Percentiles rank a stretch among this genome's conserved stretches.
Conservation (phyloP, 2,797 vertebrate species). For the Arnoldichthys spilopterus region DNA sequence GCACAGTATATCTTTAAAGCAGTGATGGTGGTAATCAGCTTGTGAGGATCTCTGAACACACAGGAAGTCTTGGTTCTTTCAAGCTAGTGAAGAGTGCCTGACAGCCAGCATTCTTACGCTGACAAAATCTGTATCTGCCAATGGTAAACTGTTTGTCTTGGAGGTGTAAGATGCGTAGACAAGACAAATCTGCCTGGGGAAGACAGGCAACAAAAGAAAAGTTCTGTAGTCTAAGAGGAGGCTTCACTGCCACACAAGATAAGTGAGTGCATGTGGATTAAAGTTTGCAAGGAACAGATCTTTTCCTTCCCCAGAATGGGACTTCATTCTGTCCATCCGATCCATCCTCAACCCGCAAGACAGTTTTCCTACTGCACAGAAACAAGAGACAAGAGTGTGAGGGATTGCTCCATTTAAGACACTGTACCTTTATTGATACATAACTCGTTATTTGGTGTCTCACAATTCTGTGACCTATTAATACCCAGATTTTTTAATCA, state of each 20-base stretch:
- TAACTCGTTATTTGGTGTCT: background rate
- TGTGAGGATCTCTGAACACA: constrained; percentile 32
- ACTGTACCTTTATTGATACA: constrained; percentile 3
- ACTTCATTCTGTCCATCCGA: constrained; percentile 38
- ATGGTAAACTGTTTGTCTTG: constrained; percentile 56
- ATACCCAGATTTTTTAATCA: too few relatives aligned
- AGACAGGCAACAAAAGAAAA: constrained; percentile 47
- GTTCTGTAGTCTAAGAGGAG: constrained; percentile 47
- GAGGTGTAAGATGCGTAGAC: constrained; percentile 49
- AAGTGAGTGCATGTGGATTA: constrained; percentile 45
- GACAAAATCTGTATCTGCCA: constrained; percentile 56
- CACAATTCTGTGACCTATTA: background rate
- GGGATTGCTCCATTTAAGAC: background rate
- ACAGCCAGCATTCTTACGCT: constrained; percentile 42
- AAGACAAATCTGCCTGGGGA: constrained; percentile 52
- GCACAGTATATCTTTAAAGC: constrained; percentile 11
- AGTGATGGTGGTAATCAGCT: constrained; percentile 28
- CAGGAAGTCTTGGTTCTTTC: constrained; percentile 30
- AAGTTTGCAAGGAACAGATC: constrained; percentile 49
- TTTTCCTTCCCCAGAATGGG: constrained; percentile 31
- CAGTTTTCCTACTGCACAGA: background rate
- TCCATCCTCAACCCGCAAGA: constrained; percentile 16
- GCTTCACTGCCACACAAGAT: constrained; percentile 50
- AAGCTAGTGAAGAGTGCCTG: constrained; percentile 43
- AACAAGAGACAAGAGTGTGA: background rate